Conservation (phyloP, 2,797 vertebrate genomes). For the Harpagifer antarcticus region DNA sequence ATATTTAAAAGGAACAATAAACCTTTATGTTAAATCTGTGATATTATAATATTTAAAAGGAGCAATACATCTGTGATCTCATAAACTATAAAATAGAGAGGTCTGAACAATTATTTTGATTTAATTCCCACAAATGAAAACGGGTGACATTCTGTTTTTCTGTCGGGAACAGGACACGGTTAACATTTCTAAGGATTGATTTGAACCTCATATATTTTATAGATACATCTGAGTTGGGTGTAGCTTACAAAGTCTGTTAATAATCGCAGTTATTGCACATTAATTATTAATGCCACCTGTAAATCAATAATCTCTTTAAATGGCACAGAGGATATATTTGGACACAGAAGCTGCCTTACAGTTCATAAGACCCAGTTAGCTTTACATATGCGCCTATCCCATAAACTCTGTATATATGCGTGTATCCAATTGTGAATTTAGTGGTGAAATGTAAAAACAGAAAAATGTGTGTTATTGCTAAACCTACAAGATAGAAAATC, state of each 20-base stretch:
- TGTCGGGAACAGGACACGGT: constrained; percentile 38
- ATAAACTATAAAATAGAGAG: constrained; percentile 75
- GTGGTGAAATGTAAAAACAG: constrained; percentile 49
- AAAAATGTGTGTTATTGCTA: constrained; percentile 85
- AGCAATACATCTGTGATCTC: constrained; percentile 72
- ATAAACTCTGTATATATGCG: constrained; percentile 16
- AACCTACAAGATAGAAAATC: constrained; percentile 85
- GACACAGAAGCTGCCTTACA: constrained; percentile 68
- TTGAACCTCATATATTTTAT: constrained; percentile 32
- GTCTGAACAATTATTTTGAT: constrained; percentile 68
- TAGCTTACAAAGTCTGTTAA: constrained; percentile 28
- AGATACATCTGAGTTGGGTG: constrained; percentile 43
- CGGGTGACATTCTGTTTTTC: constrained; percentile 76
- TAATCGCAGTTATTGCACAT: constrained; percentile 66
- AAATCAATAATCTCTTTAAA: constrained; percentile 65
- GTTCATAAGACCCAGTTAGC: constrained; percentile 64
- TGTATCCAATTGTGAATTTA: constrained; percentile 22
- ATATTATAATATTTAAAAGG: constrained; percentile 56
- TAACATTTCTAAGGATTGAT: constrained; percentile 23
- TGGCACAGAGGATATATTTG: constrained; percentile 60
- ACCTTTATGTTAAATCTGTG: constrained; percentile 70
- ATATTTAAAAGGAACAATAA: constrained; percentile 61
- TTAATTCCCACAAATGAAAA: constrained; percentile 37
- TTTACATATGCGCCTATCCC: constrained; percentile 42
- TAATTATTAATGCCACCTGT: constrained; percentile 32